These are phyloP conservation scores for Argyra leucocephala DNA, from an alignment of 2,888 invertebrate species.

Conservation along the genomic window DNA sequence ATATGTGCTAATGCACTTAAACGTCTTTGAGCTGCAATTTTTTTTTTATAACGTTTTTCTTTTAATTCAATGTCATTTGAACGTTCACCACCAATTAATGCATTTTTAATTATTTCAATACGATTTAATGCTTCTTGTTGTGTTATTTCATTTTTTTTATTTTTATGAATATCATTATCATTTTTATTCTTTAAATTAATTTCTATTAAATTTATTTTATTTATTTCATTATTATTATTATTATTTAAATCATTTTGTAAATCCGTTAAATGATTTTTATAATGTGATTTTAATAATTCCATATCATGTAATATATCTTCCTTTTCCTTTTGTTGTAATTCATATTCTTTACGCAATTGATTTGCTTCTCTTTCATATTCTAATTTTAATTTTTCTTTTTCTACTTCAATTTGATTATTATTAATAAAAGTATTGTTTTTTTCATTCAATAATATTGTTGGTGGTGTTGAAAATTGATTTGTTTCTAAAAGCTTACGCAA, in stretches of 20 bases:
- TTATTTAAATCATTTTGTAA: conserved; percentile 17
- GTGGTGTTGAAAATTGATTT: conserved; percentile 11
- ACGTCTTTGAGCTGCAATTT: conserved; percentile 58
- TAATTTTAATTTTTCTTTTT: conserved; percentile 34
- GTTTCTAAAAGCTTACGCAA: conserved; percentile 42
- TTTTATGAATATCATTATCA: conserved; percentile 10
- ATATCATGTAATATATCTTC: conserved; percentile 30
- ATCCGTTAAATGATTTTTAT: conserved; percentile 28
- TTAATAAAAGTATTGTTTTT: neutral
- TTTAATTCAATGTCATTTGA: conserved; percentile 61
- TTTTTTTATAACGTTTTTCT: conserved; percentile 57
- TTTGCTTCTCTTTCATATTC: conserved; percentile 41
- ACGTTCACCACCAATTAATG: conserved; percentile 71
- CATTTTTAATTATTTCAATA: conserved; percentile 56
- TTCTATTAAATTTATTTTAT: conserved; percentile 9
- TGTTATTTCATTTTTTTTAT: conserved; percentile 7
- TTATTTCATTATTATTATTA: conserved; percentile 18
- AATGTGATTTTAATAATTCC: conserved; percentile 28
- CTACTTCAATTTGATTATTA: conserved; percentile 41
- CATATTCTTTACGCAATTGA: conserved; percentile 36
- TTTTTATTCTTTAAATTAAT: conserved; percentile 1
- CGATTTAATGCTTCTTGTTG: conserved; percentile 38
- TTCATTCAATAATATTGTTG: conserved; percentile 7
- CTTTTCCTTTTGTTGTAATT: conserved; percentile 29
- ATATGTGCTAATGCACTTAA: conserved; percentile 50